These are phyloP conservation scores for Strigamia transsilvanica DNA, from an alignment of 2,888 invertebrate species.

Conservation along the genomic window DNA sequence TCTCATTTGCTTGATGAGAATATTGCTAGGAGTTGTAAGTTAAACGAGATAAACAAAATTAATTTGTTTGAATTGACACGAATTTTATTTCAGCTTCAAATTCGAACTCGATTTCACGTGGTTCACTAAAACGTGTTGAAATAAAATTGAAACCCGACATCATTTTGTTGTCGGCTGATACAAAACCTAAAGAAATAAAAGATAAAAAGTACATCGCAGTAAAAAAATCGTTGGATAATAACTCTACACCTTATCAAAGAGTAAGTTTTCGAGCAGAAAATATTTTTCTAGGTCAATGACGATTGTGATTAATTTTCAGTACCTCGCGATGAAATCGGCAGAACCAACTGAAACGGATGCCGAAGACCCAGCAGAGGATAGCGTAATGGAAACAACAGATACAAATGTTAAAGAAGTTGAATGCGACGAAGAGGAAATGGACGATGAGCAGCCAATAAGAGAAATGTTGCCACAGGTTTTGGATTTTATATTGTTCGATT, in stretches of 20 bases:
- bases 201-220: neutral
- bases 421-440: neutral
- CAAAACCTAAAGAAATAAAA: neutral
- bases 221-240: neutral
- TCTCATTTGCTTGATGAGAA: constrained; percentile 66
- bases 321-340: neutral
- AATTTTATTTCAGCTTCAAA: neutral
- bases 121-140: neutral
- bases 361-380: neutral
- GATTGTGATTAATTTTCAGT: neutral
- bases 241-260: neutral
- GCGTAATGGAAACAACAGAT: neutral
- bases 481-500: neutral
- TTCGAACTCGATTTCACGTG: neutral
- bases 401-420: neutral
- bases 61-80: neutral
- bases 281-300: neutral
- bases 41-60: neutral
- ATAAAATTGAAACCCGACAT: neutral
- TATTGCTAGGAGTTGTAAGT: neutral
- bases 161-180: neutral
- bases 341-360: neutral
- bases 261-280: neutral
- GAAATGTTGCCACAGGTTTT: neutral
- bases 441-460: neutral